phyloP scores from a whole-genome alignment of 2,113 vertebrate genomes.

The Lophochroa leadbeateri region DNA sequence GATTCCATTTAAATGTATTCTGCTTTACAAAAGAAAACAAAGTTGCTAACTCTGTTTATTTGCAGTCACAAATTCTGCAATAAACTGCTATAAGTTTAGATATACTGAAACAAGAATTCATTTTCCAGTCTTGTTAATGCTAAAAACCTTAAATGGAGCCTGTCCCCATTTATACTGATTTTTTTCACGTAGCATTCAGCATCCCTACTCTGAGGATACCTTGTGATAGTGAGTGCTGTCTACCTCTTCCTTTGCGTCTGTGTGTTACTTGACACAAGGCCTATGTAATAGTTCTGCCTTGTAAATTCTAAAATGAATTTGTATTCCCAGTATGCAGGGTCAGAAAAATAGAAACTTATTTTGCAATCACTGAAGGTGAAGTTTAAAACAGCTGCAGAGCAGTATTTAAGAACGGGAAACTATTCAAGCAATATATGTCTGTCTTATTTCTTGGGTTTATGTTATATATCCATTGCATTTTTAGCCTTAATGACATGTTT shows the following conservation, averaged over 20 bases:
- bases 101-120: background rate
- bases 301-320: background rate
- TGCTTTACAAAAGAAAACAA: background rate
- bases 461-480: background rate
- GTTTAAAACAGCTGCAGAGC: background rate
- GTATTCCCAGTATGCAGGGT: background rate
- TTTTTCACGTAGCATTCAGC: background rate
- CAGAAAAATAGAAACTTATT: background rate
- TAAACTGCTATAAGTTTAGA: background rate
- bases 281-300: background rate
- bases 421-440: background rate
- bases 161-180: background rate
- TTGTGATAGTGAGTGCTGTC: fast-evolving
- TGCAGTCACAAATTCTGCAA: background rate
- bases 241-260: background rate
- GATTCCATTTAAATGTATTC: background rate
- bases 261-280: background rate
- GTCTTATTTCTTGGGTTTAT: background rate
- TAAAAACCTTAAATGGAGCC: background rate
- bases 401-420: background rate
- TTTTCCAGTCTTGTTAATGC: background rate
- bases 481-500: background rate
- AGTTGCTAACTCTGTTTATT: background rate
- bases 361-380: background rate
- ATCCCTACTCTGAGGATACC: background rate